Conservation (phyloP, 2,797 vertebrate species). For the Esox masquinongy region DNA sequence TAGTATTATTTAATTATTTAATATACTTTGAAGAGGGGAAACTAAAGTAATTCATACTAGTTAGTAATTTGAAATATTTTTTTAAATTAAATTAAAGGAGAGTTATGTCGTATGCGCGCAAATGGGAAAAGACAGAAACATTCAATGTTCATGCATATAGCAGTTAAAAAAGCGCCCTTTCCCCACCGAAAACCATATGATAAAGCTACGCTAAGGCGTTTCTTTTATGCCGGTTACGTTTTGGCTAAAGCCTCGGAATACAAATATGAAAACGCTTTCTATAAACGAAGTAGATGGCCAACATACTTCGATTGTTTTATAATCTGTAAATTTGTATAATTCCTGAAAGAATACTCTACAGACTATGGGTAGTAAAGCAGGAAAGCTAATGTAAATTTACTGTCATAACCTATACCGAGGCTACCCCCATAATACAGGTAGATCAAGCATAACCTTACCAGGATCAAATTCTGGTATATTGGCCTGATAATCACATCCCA, state of each 20-base stretch:
- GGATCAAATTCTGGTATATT: constrained; percentile 92
- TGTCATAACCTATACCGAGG: constrained; percentile 43
- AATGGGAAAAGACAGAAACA: too few relatives aligned
- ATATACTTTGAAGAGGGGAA: not conserved
- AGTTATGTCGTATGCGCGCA: too few relatives aligned
- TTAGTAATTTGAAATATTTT: too few relatives aligned
- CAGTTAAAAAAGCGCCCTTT: too few relatives aligned
- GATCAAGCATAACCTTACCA: constrained; percentile 72
- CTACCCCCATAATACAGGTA: constrained; percentile 52
- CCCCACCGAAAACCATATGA: too few relatives aligned
- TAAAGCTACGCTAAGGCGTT: too few relatives aligned
- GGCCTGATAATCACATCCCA: constrained; percentile 93
- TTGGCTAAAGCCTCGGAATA: constrained; percentile 10
- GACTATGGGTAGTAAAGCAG: not conserved
- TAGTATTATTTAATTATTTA: not conserved
- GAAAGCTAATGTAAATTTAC: not conserved
- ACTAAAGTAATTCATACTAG: not conserved
- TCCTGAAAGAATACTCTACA: not conserved
- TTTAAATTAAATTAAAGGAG: too few relatives aligned
- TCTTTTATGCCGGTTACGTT: too few relatives aligned
- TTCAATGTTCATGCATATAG: too few relatives aligned
- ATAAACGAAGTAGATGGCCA: not conserved
- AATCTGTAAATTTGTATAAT: not conserved
- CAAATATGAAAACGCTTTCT: not conserved
- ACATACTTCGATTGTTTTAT: not conserved